Evolutionary conservation across 2,888 invertebrate species (phyloP), one percentile per base, ranked within the genome.

Genomic region (Zeuzera pyrina): DNA sequence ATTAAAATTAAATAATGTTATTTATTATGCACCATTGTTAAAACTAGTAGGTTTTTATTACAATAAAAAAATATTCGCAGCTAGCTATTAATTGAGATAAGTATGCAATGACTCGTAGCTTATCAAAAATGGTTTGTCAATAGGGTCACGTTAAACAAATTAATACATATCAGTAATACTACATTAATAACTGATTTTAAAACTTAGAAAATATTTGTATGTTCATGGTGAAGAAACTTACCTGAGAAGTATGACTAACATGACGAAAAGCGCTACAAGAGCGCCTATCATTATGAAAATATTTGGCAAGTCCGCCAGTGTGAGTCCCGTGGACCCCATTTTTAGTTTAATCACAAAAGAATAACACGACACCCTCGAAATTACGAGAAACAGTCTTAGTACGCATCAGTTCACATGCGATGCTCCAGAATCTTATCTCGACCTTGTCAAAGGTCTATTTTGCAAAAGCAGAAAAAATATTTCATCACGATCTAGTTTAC

Each of bases 221-320:
- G n/a, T n/a, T n/a, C n/a, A n/a, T n/a, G n/a, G n/a, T n/a, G n/a
- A n/a, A n/a, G n/a, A 22, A 38, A 63, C 85, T 77, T 62, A 91
- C 91, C 90, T 89, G 72, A 90, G 88, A 46, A 91, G 88, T 64
- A 91, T 90, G 49, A 91, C 84, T 54, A 91, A 86, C 87, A 91
- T 89, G 41, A 88, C 88, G 71, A 90, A 90, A 56, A 91, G 88
- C 63, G 90, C 90, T 56, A 91, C 85, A 36, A 91, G 76, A 40
- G 91, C 89, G 29, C 89, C 89, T 46, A 90, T 85, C 69, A 91
- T 90, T 51, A 90, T 90, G 72, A 91, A 87, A 67, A 91, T 89
- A 76, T 90, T 91, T 52, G 90, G 88, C 71, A 91, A 81, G 70
- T 91, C 91, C 41, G 89, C 89, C 62, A 90, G 85, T 42, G 90